phyloP scores from a whole-genome alignment of 37 sponge, comb jelly and placozoan species.

The Crambe crambe region DNA sequence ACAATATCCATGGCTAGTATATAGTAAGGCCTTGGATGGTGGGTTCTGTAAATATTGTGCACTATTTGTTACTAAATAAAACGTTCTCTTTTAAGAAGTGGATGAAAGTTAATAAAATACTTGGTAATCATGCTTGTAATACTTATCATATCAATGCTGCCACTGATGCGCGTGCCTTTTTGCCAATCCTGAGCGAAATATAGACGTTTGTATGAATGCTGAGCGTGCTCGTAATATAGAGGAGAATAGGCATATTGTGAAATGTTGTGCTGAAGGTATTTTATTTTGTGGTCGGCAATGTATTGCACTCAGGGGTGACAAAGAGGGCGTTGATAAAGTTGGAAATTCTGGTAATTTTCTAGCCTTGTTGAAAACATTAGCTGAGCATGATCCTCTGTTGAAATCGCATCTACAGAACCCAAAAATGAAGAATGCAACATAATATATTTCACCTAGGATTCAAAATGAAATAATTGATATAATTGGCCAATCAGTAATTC shows the following conservation, averaged over 20 bases:
- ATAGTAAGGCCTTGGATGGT: slow-evolving; percentile 40
- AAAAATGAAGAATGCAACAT: slow-evolving; percentile 39
- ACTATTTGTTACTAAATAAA: slow-evolving; percentile 27
- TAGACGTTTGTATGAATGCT: slow-evolving; percentile 16
- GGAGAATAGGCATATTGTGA: slow-evolving; percentile 54
- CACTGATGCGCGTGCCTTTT: slow-evolving; percentile 34
- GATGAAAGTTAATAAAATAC: slow-evolving; percentile 11
- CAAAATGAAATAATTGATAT: slow-evolving; percentile 59
- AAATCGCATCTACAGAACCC: slow-evolving; percentile 45
- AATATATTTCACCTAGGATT: slow-evolving; percentile 41
- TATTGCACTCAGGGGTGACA: slow-evolving; percentile 62
- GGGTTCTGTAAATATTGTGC: slow-evolving; percentile 21
- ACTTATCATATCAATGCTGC: slow-evolving; percentile 24
- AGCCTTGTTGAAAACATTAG: slow-evolving; percentile 38
- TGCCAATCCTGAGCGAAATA: slow-evolving; percentile 28
- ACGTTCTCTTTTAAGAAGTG: slow-evolving; percentile 32
- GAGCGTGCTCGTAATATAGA: slow-evolving; percentile 3
- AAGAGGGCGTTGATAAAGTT: slow-evolving; percentile 26
- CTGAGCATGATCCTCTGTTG: slow-evolving; percentile 34
- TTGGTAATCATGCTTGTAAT: slow-evolving; percentile 14
- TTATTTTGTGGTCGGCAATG: slow-evolving; percentile 59
- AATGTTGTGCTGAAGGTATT: slow-evolving; percentile 31
- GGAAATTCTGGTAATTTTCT: slow-evolving; percentile 69
- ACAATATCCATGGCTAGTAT: slow-evolving; percentile 41
- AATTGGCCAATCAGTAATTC: slow-evolving; percentile 54